Conservation (phyloP, 2,113 vertebrate genomes). For the Heterochromis multidens region DNA sequence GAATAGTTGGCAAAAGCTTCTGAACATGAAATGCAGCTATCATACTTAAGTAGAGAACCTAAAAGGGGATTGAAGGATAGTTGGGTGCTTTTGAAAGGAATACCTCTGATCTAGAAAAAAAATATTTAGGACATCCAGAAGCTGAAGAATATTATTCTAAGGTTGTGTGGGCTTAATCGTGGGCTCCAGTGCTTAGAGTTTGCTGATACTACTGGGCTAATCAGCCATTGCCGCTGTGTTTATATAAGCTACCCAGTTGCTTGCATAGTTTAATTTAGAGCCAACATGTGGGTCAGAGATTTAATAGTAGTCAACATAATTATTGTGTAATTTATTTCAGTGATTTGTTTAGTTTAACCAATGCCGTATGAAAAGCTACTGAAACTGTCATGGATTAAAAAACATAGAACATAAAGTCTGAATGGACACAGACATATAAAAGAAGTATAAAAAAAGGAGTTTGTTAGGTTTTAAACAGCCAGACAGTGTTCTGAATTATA, state of each 20-base stretch:
- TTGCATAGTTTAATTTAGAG: constrained; percentile 64
- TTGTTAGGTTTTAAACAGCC: neutral
- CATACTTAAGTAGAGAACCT: neutral
- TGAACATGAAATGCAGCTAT: constrained; percentile 14
- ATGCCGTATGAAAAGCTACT: constrained; percentile 45
- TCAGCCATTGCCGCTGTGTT: constrained; percentile 61
- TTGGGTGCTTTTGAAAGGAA: constrained; percentile 13
- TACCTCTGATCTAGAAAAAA: neutral
- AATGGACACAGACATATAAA: neutral
- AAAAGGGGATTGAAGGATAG: constrained; percentile 48
- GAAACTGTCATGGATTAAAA: constrained; percentile 19
- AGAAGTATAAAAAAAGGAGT: neutral
- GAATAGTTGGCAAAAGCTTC: constrained; percentile 16
- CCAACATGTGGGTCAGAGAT: constrained; percentile 70
- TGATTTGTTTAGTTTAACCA: constrained; percentile 62
- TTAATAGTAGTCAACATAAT: constrained; percentile 62
- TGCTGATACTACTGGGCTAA: constrained; percentile 66
- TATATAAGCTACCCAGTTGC: constrained; percentile 69
- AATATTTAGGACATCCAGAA: constrained; percentile 52
- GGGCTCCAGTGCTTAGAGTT: constrained; percentile 48
- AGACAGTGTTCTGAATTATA: neutral
- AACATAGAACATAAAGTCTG: neutral
- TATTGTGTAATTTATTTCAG: constrained; percentile 62
- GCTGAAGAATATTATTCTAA: constrained; percentile 69
- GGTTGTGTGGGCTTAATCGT: constrained; percentile 65